Evolutionary conservation across 1,140 invertebrate species (phyloP).

Genomic region (Melipona quadrifasciata): DNA sequence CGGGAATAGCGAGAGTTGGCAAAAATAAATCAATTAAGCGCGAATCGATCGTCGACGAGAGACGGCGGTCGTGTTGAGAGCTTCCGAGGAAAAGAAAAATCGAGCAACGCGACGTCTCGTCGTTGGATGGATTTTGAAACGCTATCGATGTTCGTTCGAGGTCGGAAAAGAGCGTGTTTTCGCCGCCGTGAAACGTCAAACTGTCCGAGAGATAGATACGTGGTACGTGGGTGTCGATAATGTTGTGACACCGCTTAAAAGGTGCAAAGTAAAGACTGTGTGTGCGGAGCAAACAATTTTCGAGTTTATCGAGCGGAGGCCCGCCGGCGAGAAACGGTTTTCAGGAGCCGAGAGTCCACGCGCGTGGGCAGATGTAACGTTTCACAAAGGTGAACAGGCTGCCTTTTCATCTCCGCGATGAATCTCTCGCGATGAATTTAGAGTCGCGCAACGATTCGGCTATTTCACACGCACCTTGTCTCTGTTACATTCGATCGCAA

Average conservation of each 20-base stretch:
- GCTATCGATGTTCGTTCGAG: background rate
- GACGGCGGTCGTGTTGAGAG: too few species aligned
- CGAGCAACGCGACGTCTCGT: too few species aligned
- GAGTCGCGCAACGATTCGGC: conserved; percentile 21
- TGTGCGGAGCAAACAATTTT: conserved; percentile 46
- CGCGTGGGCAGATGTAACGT: conserved; percentile 43
- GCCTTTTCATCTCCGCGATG: background rate
- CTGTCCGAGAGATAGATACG: conserved; percentile 6
- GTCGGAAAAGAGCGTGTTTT: background rate
- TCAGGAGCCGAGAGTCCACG: background rate
- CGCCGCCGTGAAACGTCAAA: background rate
- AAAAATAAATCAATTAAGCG: too few species aligned
- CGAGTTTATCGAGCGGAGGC: conserved; percentile 45
- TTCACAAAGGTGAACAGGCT: conserved; percentile 33
- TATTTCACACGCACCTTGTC: conserved; percentile 19
- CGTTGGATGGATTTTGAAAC: background rate
- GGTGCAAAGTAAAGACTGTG: conserved; percentile 40
- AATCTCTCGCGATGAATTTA: conserved; percentile 18
- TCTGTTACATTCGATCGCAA: background rate
- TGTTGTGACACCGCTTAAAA: conserved; percentile 35
- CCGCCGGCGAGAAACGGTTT: conserved; percentile 2
- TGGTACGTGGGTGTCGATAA: conserved; percentile 27
- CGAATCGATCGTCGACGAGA: too few species aligned
- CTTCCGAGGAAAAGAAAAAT: background rate
- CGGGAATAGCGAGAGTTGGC: too few species aligned